phyloP scores from a whole-genome alignment of 2,797 vertebrate species.

The Buphagus erythrorhynchus region DNA sequence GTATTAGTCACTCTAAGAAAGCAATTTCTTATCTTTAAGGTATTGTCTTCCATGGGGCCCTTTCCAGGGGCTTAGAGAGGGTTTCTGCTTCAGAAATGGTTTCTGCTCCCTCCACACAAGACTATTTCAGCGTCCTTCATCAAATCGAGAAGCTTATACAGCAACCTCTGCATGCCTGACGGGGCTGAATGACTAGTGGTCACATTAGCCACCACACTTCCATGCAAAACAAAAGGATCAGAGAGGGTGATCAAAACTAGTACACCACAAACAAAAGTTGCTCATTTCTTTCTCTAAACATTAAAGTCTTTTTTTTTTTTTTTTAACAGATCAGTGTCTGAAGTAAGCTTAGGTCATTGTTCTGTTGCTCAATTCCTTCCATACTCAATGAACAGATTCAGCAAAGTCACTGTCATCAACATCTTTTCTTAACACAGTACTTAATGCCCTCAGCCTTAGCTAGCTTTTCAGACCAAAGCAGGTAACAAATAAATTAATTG shows the following conservation, averaged over 20 bases:
- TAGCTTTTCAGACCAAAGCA: background rate
- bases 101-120: too few species aligned
- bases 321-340: background rate
- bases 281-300: background rate
- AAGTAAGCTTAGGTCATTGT: background rate
- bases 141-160: background rate
- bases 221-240: background rate
- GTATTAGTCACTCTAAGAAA: too few species aligned
- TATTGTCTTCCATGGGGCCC: too few species aligned
- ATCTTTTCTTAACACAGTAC: background rate
- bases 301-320: background rate
- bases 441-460: background rate
- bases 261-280: background rate
- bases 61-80: too few species aligned
- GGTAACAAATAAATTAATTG: background rate
- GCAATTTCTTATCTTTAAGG: too few species aligned
- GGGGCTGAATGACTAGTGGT: background rate
- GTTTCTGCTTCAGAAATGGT: too few species aligned
- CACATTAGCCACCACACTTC: background rate
- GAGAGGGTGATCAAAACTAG: background rate
- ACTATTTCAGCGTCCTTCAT: background rate
- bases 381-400: background rate
- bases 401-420: background rate
- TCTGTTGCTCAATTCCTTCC: background rate
- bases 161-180: background rate